Evolutionary conservation across 2,888 invertebrate species (phyloP), one percentile per base, ranked within the genome.

Genomic region (Drosophila melanosoma): DNA sequence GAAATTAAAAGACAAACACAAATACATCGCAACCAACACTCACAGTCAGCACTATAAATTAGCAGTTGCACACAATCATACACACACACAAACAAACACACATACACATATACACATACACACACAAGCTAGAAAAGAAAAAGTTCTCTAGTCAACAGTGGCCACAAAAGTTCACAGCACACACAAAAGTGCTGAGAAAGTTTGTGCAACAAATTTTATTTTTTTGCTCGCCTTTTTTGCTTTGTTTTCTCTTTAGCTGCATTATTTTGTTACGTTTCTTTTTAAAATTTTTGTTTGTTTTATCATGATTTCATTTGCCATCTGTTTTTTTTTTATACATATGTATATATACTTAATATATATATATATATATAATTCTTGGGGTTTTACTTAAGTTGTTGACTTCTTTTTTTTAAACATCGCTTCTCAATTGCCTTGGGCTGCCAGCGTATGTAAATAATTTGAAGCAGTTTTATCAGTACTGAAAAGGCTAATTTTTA

Each of bases 1-100:
- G 87, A 90, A 91, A 90, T 91, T 90, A 86, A 87, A 91, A 83
- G 84, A 82, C 81, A 89, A 86, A 90, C 82, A 90, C 81, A 79
- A 69, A 79, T 63, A 73, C 70, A 70, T 59, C 49, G 35, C 56
- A 54, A 63, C 29, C 45, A 66, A 65, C 72, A 65, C 69, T 62
- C 57, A 48, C 49, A 51, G 17, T 36, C 54, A 38, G 53, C 57
- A 64, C 70, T 75, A 77, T 71, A 83, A 87, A 82, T 80, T 82
- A 88, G 69, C 74, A 82, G 63, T 64, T 74, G 68, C 63, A 70
- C 53, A 77, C 69, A 68, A 35, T 58, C 69, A 61, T 40, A 66
- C 64, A 68, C 49, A 64, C 51, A 52, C 38, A 7, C 17, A 38
- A 59, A 67, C 52, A 76, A 66, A 67, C 17, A 57, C 57, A 63